Conservation (phyloP, 2,797 vertebrate species). For the Poliocrania exsul region DNA sequence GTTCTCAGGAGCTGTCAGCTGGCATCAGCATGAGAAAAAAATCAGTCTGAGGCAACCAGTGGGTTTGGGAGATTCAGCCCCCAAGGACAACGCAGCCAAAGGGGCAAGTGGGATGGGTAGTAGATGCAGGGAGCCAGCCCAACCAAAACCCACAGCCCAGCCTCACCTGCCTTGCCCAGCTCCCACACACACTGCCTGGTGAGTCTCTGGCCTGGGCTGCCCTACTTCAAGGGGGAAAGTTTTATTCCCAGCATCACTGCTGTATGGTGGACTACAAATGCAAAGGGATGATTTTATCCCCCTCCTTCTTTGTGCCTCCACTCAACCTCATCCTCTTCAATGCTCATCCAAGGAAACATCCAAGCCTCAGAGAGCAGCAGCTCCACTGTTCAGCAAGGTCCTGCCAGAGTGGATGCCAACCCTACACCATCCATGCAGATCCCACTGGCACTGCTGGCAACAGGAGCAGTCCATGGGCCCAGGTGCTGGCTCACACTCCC, state of each 20-base stretch:
- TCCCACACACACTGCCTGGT: not conserved
- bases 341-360: not conserved
- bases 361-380: fast-evolving
- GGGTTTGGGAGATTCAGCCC: not conserved
- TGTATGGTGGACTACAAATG: fast-evolving
- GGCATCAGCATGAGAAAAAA: not conserved
- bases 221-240: too few relatives aligned
- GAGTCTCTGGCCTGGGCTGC: fast-evolving
- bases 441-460: fast-evolving
- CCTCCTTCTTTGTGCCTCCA: fast-evolving
- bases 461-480: fast-evolving
- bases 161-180: fast-evolving
- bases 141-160: not conserved
- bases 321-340: not conserved
- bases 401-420: not conserved
- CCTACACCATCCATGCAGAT: not conserved
- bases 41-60: not conserved
- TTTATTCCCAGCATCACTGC: not conserved
- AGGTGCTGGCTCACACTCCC: not conserved
- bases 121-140: not conserved
- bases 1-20: not conserved
- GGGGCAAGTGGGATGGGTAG: not conserved
- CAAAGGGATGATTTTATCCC: not conserved
- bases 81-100: fast-evolving
- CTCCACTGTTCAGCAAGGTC: not conserved